Conservation (phyloP, 2,888 invertebrate species). For the Drosophila tripunctata region DNA sequence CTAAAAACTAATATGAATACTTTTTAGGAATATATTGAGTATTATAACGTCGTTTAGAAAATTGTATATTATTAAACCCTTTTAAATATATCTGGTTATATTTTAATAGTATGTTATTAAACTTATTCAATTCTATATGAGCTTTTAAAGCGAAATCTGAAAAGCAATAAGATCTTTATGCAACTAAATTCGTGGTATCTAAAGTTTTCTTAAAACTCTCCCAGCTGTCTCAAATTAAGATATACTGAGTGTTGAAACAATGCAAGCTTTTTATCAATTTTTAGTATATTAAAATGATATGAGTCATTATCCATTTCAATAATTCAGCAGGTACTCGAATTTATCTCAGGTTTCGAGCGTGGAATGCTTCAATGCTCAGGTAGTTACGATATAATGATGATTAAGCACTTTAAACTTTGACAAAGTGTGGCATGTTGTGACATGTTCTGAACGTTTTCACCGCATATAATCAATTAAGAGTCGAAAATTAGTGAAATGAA, state of each 20-base stretch:
- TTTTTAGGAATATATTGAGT: too few relatives aligned
- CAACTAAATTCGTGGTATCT: background rate
- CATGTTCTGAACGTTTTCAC: slow-evolving; percentile 16
- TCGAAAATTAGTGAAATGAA: slow-evolving; percentile 20
- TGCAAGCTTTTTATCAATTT: background rate
- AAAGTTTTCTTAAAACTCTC: background rate
- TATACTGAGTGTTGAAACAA: too few relatives aligned
- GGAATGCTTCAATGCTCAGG: slow-evolving; percentile 1
- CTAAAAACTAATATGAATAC: too few relatives aligned
- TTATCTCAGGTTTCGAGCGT: slow-evolving; percentile 9
- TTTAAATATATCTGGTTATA: too few relatives aligned
- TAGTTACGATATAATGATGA: slow-evolving; percentile 9
- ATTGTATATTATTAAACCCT: too few relatives aligned
- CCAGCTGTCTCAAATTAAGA: background rate
- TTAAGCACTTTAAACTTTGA: slow-evolving; percentile 8
- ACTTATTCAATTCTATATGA: too few relatives aligned
- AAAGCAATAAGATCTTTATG: background rate
- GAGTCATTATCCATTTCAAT: background rate
- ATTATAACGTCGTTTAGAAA: too few relatives aligned
- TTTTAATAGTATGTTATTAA: too few relatives aligned
- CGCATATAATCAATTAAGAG: background rate
- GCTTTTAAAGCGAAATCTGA: too few relatives aligned
- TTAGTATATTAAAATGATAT: background rate
- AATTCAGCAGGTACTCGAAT: background rate
- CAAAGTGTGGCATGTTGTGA: slow-evolving; percentile 7